Conservation (phyloP, 1,140 invertebrate genomes). For the Cotesia vestalis region DNA sequence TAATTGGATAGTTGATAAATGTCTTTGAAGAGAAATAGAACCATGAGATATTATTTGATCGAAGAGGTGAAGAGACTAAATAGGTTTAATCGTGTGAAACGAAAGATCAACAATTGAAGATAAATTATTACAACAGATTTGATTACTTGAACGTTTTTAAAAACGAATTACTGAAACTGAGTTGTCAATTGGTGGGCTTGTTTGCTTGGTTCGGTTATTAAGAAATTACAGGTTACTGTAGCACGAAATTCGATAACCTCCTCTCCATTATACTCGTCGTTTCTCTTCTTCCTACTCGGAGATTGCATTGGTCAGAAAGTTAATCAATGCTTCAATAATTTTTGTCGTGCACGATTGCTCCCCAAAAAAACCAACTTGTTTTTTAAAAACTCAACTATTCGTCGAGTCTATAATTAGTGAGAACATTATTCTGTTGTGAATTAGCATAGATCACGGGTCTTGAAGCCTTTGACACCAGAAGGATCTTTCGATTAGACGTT, state of each 20-base stretch:
- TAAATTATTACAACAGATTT: neutral
- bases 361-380: neutral
- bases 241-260: neutral
- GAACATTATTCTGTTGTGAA: slow-evolving; percentile 2
- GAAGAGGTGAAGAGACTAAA: neutral
- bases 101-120: neutral
- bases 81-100: slow-evolving; percentile 3
- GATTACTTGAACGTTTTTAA: neutral
- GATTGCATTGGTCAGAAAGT: slow-evolving; percentile 3
- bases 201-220: slow-evolving; percentile 12
- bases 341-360: slow-evolving; percentile 6
- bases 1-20: too few species aligned
- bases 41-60: too few species aligned
- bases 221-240: slow-evolving; percentile 13
- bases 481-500: too few species aligned
- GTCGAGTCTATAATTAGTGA: too few species aligned
- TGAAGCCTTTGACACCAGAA: neutral
- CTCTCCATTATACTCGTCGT: neutral
- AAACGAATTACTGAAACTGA: neutral
- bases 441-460: slow-evolving; percentile 16
- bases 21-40: too few species aligned
- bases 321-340: slow-evolving; percentile 5
- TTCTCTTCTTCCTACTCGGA: too few species aligned
- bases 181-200: neutral
- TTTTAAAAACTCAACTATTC: too few species aligned